phyloP scores from a whole-genome alignment of 2,113 vertebrate genomes.

The Tympanuchus pallidicinctus region DNA sequence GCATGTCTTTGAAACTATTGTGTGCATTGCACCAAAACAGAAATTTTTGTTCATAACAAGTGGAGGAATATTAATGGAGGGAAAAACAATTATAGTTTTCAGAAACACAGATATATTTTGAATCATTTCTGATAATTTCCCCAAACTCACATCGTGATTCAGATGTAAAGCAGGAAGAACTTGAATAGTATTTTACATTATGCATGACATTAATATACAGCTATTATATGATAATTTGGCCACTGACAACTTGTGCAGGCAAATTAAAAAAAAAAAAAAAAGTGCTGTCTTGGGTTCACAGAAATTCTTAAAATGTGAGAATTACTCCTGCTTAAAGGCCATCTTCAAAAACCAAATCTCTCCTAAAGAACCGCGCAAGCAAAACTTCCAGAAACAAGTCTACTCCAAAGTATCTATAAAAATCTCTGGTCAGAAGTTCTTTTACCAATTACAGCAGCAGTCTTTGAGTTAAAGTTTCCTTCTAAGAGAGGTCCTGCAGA shows the following conservation, averaged over 20 bases:
- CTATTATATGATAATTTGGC: not conserved
- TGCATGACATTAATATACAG: not conserved
- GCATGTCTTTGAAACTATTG: not conserved
- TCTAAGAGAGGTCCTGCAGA: not conserved
- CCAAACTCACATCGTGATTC: no score
- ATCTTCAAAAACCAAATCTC: not conserved
- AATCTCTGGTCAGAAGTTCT: not conserved
- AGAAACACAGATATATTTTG: not conserved
- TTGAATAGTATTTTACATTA: not conserved
- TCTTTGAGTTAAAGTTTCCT: not conserved
- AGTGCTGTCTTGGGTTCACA: not conserved
- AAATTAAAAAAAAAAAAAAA: not conserved
- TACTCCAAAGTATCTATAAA: not conserved
- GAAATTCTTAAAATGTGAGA: not conserved
- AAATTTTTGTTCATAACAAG: not conserved
- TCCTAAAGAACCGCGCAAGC: not conserved
- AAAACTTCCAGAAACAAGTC: not conserved
- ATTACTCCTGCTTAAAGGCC: not conserved
- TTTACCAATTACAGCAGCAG: not conserved
- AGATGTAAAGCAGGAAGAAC: not conserved
- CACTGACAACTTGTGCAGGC: not conserved
- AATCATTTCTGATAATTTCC: not conserved
- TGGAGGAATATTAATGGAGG: not conserved
- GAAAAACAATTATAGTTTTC: not conserved
- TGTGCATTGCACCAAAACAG: not conserved